Conservation (phyloP, 2,797 vertebrate genomes). For the Euthynnus affinis region DNA sequence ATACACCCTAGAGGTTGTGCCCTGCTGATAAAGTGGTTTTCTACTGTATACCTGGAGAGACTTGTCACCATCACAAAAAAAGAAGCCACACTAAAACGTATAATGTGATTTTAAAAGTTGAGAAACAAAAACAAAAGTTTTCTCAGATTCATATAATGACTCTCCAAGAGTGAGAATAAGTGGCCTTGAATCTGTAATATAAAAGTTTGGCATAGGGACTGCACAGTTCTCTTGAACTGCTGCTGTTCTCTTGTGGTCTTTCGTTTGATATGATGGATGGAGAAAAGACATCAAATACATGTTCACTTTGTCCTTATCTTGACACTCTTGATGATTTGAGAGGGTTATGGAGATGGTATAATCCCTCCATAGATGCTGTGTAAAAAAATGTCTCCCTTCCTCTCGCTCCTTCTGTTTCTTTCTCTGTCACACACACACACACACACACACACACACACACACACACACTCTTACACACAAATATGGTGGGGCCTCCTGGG, state of each 20-base stretch:
- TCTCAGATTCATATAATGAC: constrained; percentile 14
- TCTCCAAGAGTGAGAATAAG: not conserved
- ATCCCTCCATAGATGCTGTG: constrained; percentile 43
- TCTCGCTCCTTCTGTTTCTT: constrained; percentile 51
- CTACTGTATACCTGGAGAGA: constrained; percentile 52
- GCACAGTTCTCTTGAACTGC: not conserved
- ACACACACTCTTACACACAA: constrained; percentile 68
- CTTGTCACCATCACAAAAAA: constrained; percentile 57
- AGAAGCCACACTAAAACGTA: not conserved
- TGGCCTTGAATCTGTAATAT: constrained; percentile 9
- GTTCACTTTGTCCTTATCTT: constrained; percentile 58
- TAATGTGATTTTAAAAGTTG: constrained; percentile 35
- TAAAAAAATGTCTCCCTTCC: constrained; percentile 25
- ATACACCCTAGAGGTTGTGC: constrained; percentile 60
- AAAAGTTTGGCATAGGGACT: not conserved
- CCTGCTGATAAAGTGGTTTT: constrained; percentile 64
- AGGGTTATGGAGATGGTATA: constrained; percentile 50
- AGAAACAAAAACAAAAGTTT: constrained; percentile 32
- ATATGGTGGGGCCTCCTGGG: constrained; percentile 78
- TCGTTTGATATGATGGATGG: constrained; percentile 35
- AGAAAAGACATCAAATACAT: constrained; percentile 40
- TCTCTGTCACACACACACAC: constrained; percentile 65
- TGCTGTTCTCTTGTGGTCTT: constrained; percentile 22
- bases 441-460: constrained; percentile 64
- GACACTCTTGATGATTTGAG: constrained; percentile 52